phyloP scores from a whole-genome alignment of 2,888 invertebrate species.

The Entomobrya multifasciata region DNA sequence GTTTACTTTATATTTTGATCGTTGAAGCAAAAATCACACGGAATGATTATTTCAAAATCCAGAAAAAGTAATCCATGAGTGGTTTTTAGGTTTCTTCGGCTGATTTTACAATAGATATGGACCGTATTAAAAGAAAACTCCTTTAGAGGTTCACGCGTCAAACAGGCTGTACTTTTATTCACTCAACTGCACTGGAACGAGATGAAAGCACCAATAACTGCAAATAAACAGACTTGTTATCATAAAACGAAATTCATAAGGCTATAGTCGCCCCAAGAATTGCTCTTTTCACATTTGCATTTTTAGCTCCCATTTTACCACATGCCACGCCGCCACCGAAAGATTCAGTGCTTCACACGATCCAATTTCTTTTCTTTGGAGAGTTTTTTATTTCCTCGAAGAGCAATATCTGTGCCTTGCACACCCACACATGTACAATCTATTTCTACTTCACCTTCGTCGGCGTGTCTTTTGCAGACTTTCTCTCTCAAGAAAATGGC shows the following conservation, averaged over 20 bases:
- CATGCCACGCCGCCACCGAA: too few species aligned
- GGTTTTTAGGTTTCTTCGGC: too few species aligned
- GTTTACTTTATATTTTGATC: too few species aligned
- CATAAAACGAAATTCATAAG: conserved; percentile 35
- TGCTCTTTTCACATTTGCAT: background rate
- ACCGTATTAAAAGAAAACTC: too few species aligned
- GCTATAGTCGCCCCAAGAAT: too few species aligned
- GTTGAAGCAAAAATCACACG: background rate
- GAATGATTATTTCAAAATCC: background rate
- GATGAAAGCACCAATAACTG: background rate
- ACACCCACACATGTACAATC: background rate
- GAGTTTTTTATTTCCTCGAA: background rate
- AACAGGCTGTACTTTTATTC: too few species aligned
- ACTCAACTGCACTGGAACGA: too few species aligned
- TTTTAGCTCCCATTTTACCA: background rate
- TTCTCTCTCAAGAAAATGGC: too few species aligned
- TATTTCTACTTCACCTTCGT: background rate
- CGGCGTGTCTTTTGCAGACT: background rate
- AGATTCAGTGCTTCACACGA: too few species aligned
- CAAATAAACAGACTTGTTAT: conserved; percentile 29
- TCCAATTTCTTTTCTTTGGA: too few species aligned
- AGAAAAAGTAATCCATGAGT: background rate
- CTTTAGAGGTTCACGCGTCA: too few species aligned
- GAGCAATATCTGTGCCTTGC: background rate
- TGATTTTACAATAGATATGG: too few species aligned